phyloP scores from a whole-genome alignment of 2,797 vertebrate genomes.

The Falco rusticolus region DNA sequence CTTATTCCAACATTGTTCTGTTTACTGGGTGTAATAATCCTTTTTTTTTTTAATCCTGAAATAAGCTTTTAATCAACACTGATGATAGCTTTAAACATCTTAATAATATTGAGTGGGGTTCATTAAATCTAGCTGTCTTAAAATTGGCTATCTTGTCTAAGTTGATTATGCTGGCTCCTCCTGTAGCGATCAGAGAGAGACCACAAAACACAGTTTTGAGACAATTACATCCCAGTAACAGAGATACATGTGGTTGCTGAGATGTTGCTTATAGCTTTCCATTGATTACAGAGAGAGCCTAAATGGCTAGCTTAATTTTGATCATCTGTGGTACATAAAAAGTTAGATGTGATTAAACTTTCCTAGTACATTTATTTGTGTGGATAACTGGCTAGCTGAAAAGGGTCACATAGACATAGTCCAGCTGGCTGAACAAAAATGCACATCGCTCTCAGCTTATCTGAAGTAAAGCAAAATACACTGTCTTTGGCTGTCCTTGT shows the following conservation, averaged over 20 bases:
- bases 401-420: no score
- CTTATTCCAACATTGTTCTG: neutral
- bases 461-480: no score
- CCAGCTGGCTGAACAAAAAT: no score
- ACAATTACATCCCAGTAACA: neutral
- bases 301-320: neutral
- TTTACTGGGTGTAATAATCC: neutral
- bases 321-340: neutral
- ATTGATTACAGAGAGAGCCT: neutral
- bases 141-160: neutral
- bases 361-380: neutral
- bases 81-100: neutral
- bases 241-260: neutral
- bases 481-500: no score
- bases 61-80: neutral
- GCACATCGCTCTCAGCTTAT: no score
- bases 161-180: neutral
- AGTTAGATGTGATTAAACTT: neutral
- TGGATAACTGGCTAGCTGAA: no score
- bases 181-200: neutral
- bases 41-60: neutral
- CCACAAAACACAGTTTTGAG: neutral
- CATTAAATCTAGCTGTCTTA: neutral
- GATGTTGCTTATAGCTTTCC: neutral
- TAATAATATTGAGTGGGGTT: neutral